Conservation (phyloP, 2,113 vertebrate genomes). For the Petromus typicus region DNA sequence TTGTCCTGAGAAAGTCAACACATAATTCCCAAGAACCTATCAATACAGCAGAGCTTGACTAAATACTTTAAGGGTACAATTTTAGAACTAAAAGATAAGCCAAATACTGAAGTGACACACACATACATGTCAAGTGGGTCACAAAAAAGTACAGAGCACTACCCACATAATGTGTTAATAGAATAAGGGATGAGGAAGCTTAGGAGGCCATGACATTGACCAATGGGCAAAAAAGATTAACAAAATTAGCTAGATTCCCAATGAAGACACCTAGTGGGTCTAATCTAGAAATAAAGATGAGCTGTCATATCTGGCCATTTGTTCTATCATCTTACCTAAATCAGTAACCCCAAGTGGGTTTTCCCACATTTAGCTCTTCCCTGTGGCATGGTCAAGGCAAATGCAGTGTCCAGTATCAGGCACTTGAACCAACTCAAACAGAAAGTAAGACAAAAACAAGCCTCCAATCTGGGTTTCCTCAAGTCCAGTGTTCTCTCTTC, state of each 20-base stretch:
- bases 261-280: neutral
- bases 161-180: neutral
- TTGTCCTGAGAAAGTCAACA: neutral
- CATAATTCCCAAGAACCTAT: neutral
- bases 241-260: neutral
- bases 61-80: neutral
- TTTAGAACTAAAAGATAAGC: neutral
- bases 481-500: neutral
- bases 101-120: neutral
- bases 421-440: neutral
- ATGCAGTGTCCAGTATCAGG: neutral
- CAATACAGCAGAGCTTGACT: neutral
- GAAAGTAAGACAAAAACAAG: neutral
- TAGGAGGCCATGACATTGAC: neutral
- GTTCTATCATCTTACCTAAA: neutral
- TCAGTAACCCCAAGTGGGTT: neutral
- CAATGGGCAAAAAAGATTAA: neutral
- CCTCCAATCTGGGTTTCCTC: neutral
- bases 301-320: neutral
- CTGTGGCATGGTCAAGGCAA: neutral
- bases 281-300: neutral
- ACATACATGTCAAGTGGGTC: neutral
- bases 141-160: neutral
- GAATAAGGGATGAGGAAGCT: neutral
- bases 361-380: neutral